A percentile compares a stretch with the other conserved stretches of the same genome.
phyloP scores from a whole-genome alignment of 1,140 invertebrate species.

The Apis florea region DNA sequence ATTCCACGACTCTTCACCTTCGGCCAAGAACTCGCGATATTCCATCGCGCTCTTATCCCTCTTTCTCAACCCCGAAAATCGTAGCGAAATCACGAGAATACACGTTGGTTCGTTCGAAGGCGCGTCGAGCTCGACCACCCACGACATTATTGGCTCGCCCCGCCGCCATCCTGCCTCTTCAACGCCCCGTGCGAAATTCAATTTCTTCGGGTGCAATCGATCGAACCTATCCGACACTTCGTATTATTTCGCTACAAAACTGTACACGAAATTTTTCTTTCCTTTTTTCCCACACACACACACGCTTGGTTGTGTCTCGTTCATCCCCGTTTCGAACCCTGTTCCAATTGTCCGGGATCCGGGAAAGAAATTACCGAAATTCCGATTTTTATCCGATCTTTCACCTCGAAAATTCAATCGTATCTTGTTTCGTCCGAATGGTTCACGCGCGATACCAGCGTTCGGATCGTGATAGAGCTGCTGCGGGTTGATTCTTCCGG shows the following conservation, averaged over 20 bases:
- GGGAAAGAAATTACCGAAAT: not conserved
- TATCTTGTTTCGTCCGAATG: not conserved
- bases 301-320: too few species aligned
- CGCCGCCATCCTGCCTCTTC: conserved; percentile 20
- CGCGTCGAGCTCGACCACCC: conserved; percentile 19
- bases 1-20: not conserved
- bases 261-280: not conserved
- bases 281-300: too few species aligned
- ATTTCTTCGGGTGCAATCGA: conserved; percentile 61
- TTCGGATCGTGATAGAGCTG: not conserved
- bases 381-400: not conserved
- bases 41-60: not conserved
- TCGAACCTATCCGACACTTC: conserved; percentile 35
- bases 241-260: conserved; percentile 53
- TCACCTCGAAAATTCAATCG: conserved; percentile 27
- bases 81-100: conserved; percentile 32
- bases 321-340: conserved; percentile 7
- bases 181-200: conserved; percentile 51
- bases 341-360: conserved; percentile 28
- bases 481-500: not conserved
- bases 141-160: conserved; percentile 19
- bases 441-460: not conserved
- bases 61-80: not conserved
- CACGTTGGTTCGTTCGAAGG: conserved; percentile 37
- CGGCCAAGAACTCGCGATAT: conserved; percentile 1